Conservation (phyloP, 2,113 vertebrate genomes). For the Paraplagusia blochii region DNA sequence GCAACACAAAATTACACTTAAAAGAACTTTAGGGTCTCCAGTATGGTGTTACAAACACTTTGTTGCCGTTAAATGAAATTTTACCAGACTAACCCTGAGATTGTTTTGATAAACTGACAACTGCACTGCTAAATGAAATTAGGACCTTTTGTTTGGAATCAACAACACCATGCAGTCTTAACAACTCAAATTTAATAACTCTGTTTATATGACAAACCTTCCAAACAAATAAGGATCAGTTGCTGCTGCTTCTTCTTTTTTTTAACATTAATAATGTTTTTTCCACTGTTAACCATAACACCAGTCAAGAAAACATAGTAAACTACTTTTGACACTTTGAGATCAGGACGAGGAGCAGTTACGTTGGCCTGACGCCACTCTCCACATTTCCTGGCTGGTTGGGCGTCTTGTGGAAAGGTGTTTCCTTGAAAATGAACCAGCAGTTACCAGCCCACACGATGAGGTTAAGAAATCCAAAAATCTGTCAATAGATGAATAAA, state of each 20-base stretch:
- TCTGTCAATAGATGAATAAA: slow-evolving; percentile 65
- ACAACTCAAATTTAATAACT: neutral
- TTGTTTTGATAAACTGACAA: slow-evolving; percentile 8
- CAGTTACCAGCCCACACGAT: slow-evolving; percentile 92
- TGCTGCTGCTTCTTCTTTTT: neutral
- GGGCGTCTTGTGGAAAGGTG: slow-evolving; percentile 80
- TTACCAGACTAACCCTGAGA: slow-evolving; percentile 39
- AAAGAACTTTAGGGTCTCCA: too few relatives aligned
- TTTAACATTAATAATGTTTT: neutral
- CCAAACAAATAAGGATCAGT: slow-evolving; percentile 6
- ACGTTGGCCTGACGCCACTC: slow-evolving; percentile 40
- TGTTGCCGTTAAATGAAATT: too few relatives aligned
- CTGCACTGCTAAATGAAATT: slow-evolving; percentile 7
- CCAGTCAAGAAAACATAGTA: slow-evolving; percentile 12
- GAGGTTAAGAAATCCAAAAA: slow-evolving; percentile 92
- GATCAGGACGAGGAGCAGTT: slow-evolving; percentile 30
- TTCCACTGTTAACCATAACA: slow-evolving; percentile 13
- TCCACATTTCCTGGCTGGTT: slow-evolving; percentile 75
- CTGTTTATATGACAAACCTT: slow-evolving; percentile 3
- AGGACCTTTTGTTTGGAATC: neutral
- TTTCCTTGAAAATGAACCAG: slow-evolving; percentile 97
- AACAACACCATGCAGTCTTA: neutral
- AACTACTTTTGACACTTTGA: slow-evolving; percentile 16
- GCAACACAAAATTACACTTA: too few relatives aligned
- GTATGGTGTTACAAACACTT: too few relatives aligned